A percentile compares a stretch with the other conserved stretches of the same genome.
phyloP scores from a whole-genome alignment of 2,888 invertebrate species.

The Adineta ricciae region DNA sequence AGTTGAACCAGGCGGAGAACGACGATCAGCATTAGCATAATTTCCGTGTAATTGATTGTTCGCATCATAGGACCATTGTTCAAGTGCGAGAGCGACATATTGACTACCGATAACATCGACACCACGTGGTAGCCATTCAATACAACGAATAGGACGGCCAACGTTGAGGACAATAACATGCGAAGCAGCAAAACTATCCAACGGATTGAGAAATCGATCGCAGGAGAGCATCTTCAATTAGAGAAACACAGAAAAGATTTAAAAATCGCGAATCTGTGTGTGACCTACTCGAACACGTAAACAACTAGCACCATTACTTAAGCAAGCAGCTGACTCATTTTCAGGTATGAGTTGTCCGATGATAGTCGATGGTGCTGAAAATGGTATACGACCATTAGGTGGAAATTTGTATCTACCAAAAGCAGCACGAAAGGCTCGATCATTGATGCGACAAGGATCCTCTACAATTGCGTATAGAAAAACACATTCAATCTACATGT shows the following conservation, averaged over 20 bases:
- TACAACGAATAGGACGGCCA: neutral
- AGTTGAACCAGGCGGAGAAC: conserved; percentile 16
- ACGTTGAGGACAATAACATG: conserved; percentile 19
- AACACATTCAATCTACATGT: too few relatives aligned
- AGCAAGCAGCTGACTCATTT: conserved; percentile 21
- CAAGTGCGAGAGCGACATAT: conserved; percentile 16
- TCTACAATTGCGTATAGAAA: neutral
- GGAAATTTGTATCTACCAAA: conserved; percentile 22
- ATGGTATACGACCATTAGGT: neutral
- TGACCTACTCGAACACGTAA: conserved; percentile 6
- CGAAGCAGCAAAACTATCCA: conserved; percentile 23
- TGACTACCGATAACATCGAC: conserved; percentile 17
- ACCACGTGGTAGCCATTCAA: conserved; percentile 19
- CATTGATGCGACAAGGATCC: conserved; percentile 4
- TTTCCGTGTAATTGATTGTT: neutral
- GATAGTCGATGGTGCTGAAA: neutral
- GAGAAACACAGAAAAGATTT: neutral
- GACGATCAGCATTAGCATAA: neutral
- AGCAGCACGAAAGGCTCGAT: conserved; percentile 14
- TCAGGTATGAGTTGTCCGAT: conserved; percentile 20
- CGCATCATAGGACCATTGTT: conserved; percentile 17
- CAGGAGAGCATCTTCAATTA: neutral
- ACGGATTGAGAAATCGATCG: conserved; percentile 5
- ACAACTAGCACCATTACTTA: conserved; percentile 19
- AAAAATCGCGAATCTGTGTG: neutral